Percentiles rank a stretch among this genome's conserved stretches.
These are phyloP conservation scores for Cantharis rustica DNA, from an alignment of 2,888 invertebrate genomes.

Conservation along the genomic window DNA sequence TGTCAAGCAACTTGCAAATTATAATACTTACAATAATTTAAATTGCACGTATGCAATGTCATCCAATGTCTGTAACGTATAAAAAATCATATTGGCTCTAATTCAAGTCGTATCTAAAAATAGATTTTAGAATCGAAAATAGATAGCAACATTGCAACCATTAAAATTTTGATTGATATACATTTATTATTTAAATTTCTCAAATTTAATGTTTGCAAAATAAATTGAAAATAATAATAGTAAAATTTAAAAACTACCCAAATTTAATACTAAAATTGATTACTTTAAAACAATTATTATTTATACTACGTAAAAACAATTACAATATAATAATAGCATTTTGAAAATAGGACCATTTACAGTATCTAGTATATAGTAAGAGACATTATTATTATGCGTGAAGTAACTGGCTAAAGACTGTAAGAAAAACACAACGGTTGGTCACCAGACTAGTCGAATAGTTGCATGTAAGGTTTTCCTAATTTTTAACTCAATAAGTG, in stretches of 20 bases:
- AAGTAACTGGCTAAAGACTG: neutral
- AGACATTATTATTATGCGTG: neutral
- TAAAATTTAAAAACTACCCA: neutral
- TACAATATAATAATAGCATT: too few species aligned
- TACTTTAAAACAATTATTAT: neutral
- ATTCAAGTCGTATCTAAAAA: constrained; percentile 10
- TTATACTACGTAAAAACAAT: neutral
- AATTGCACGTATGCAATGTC: constrained; percentile 14
- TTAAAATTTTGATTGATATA: neutral
- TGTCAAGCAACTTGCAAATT: constrained; percentile 31
- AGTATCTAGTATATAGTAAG: too few species aligned
- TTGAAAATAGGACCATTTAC: neutral
- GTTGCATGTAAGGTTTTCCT: neutral
- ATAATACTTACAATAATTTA: constrained; percentile 28
- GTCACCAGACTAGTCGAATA: neutral
- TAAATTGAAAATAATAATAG: neutral
- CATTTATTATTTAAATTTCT: neutral
- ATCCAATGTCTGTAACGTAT: constrained; percentile 11
- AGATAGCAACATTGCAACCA: neutral
- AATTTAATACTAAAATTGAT: neutral
- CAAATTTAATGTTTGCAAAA: neutral
- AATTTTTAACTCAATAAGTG: neutral
- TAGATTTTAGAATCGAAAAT: constrained; percentile 2
- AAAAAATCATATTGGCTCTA: constrained; percentile 13
- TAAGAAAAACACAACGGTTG: neutral